phyloP scores from a whole-genome alignment of 2,797 vertebrate genomes.

The Choloepus didactylus region DNA sequence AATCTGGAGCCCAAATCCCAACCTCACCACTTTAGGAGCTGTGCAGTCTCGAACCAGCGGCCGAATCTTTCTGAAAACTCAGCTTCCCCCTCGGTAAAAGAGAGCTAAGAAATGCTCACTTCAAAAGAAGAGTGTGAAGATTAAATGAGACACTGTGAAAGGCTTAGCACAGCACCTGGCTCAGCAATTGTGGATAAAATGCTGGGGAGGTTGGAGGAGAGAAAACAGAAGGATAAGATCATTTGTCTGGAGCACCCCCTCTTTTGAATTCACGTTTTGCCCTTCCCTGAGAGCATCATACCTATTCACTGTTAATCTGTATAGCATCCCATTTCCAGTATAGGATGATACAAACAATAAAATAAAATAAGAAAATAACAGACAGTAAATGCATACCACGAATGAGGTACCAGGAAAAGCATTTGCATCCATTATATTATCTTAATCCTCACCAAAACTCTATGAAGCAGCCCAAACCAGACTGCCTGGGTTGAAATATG shows the following conservation, averaged over 20 bases:
- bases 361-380: background rate
- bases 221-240: background rate
- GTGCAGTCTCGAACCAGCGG: background rate
- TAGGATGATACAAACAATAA: background rate
- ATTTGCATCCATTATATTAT: background rate
- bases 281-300: background rate
- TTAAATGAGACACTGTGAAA: background rate
- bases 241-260: background rate
- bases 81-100: background rate
- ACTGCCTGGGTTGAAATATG: background rate
- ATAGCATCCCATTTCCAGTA: background rate
- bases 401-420: background rate
- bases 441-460: background rate
- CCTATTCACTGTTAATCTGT: background rate
- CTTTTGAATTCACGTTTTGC: background rate
- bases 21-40: background rate
- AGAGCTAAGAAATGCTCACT: background rate
- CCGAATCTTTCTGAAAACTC: background rate
- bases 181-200: background rate
- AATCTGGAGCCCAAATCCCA: background rate
- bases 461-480: background rate
- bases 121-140: background rate
- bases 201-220: accelerated
- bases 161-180: background rate
- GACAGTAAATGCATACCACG: background rate